Evolutionary conservation across 1,140 invertebrate genomes (phyloP).

Genomic region (Melitaea cinxia): DNA sequence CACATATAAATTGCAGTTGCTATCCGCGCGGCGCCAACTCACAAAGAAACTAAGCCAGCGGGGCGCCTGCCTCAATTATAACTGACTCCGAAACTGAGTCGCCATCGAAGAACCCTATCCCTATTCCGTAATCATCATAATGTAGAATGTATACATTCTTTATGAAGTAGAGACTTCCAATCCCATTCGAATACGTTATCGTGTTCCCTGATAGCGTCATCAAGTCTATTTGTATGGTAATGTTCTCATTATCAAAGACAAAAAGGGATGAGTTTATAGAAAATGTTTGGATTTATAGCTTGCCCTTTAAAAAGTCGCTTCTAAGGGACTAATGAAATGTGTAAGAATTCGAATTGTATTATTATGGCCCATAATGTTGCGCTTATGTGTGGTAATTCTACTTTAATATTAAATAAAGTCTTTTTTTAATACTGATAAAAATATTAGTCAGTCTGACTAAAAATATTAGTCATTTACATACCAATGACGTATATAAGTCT

Average conservation of each 20-base stretch:
- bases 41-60: constrained; percentile 65
- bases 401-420: too few species aligned
- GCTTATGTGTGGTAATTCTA: constrained; percentile 35
- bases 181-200: constrained; percentile 8
- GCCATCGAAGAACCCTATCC: constrained; percentile 22
- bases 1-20: constrained; percentile 47
- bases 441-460: too few species aligned
- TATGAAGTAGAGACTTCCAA: neutral
- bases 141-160: constrained; percentile 3
- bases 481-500: too few species aligned
- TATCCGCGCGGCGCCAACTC: constrained; percentile 46
- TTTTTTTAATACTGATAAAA: too few species aligned
- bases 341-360: constrained; percentile 34
- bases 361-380: constrained; percentile 27
- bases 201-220: constrained; percentile 12
- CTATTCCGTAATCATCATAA: neutral
- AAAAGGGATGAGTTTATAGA: constrained; percentile 63
- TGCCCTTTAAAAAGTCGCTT: constrained; percentile 49
- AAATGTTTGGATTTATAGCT: constrained; percentile 65
- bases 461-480: too few species aligned
- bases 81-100: constrained; percentile 48
- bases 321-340: constrained; percentile 54
- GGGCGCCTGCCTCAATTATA: constrained; percentile 72
- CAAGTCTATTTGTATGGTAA: constrained; percentile 78
- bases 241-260: constrained; percentile 74